Evolutionary conservation across 2,888 invertebrate species (phyloP).

Genomic region (Stenodema calcarata): DNA sequence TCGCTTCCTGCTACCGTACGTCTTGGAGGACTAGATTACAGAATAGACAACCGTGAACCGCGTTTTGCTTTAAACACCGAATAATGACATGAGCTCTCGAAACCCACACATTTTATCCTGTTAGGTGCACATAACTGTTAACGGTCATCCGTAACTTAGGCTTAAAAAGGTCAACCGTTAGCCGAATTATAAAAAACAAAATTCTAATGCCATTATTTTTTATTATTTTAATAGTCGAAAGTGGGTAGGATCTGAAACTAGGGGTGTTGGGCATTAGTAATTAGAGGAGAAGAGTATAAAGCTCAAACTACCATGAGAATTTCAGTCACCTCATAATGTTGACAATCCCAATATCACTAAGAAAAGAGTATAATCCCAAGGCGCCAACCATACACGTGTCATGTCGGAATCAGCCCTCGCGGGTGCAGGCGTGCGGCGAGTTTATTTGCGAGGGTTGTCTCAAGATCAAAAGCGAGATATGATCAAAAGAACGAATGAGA

Average conservation of each 20-base stretch:
- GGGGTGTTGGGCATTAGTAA: no score
- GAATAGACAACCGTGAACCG: no score
- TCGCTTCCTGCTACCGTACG: no score
- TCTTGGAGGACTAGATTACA: no score
- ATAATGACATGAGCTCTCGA: background rate
- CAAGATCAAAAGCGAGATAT: background rate
- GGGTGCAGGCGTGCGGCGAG: background rate
- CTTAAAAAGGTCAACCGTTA: no score
- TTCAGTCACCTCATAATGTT: background rate
- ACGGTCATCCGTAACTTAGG: no score
- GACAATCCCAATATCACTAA: background rate
- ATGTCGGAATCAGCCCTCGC: background rate
- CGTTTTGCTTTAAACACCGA: no score
- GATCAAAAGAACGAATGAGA: background rate
- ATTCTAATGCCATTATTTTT: no score
- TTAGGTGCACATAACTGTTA: background rate
- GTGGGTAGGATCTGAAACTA: no score
- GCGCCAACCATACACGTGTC: background rate
- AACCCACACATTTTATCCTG: background rate
- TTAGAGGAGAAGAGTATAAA: background rate
- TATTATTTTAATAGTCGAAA: no score
- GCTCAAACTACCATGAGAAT: background rate
- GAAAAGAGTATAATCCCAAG: background rate
- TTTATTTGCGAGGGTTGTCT: background rate
- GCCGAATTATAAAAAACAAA: no score